These are phyloP conservation scores for Aythya baeri DNA, from an alignment of 2,113 vertebrate species.

Conservation along the genomic window DNA sequence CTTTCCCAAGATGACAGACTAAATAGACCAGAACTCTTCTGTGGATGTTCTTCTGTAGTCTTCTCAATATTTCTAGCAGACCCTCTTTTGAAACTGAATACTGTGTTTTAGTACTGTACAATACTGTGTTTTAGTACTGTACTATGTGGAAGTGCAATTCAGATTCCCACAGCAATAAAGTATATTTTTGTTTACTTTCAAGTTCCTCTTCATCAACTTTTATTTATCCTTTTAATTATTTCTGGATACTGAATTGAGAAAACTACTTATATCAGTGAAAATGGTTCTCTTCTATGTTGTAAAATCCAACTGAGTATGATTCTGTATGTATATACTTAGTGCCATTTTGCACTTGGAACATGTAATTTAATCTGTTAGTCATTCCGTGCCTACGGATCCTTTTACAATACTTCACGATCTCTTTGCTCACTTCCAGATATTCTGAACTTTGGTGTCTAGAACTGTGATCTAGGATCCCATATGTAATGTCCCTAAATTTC, in stretches of 20 bases:
- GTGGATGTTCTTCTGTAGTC: background rate
- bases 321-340: background rate
- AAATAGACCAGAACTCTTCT: background rate
- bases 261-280: background rate
- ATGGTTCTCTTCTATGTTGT: background rate
- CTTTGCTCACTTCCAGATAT: background rate
- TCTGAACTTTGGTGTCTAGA: background rate
- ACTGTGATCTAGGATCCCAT: background rate
- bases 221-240: background rate
- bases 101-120: background rate
- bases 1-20: background rate
- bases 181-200: background rate
- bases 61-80: background rate
- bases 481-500: background rate
- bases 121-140: background rate
- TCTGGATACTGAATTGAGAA: background rate
- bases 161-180: background rate
- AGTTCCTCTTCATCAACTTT: background rate
- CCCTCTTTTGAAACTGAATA: background rate
- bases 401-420: background rate
- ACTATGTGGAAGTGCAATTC: background rate
- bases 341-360: background rate
- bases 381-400: background rate
- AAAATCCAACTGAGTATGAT: background rate
- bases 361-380: background rate